Conservation (phyloP, 2,113 vertebrate species). For the Elaphurus davidianus region DNA sequence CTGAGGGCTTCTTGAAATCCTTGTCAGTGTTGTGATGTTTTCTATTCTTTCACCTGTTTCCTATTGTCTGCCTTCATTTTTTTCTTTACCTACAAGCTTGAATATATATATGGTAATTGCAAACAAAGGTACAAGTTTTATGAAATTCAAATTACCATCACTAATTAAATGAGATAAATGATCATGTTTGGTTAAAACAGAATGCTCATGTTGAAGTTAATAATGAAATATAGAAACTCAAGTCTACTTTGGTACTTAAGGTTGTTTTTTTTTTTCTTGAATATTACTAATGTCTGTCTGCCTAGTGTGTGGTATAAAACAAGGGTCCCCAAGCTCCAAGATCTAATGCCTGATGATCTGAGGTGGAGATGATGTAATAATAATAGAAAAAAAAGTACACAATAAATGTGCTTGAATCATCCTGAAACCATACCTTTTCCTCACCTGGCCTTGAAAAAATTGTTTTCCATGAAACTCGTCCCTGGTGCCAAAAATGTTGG, state of each 20-base stretch:
- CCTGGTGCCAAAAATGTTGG: neutral
- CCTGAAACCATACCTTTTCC: neutral
- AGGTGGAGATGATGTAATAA: neutral
- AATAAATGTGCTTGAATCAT: neutral
- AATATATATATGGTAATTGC: neutral
- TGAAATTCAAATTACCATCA: neutral
- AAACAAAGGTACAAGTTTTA: neutral
- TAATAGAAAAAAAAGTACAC: neutral
- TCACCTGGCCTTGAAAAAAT: neutral
- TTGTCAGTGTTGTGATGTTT: neutral
- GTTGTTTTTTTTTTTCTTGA: neutral
- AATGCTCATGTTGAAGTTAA: neutral
- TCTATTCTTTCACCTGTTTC: neutral
- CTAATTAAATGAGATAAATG: neutral
- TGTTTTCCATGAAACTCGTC: neutral
- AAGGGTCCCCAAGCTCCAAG: neutral
- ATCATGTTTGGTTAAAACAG: neutral
- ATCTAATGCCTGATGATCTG: neutral
- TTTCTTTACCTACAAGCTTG: neutral
- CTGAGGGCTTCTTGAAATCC: neutral
- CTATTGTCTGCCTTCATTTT: neutral
- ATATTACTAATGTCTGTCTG: neutral
- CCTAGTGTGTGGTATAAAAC: neutral
- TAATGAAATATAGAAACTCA: neutral
- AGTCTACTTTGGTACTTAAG: neutral